Base-by-base conservation (phyloP, 2,888 invertebrate genomes). In the Netelia virgata region DNA sequence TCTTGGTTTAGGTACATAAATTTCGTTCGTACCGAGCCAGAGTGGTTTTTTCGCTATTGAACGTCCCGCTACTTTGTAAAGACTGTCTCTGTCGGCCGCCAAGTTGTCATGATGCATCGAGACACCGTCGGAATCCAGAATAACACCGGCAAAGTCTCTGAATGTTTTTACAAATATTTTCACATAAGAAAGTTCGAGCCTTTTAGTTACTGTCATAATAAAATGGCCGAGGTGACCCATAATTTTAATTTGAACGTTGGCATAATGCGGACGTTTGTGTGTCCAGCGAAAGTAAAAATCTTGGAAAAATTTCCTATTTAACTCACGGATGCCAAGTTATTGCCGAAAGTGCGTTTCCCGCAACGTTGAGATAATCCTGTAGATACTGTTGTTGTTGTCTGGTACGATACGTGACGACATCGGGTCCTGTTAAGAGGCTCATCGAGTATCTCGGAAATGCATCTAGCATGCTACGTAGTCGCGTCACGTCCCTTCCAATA, bases 321-420 rank as follows among this genome's bases (percentile, higher is more conserved):
- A 95, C 95, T 95, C 93, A 97, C 97, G 96, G 96, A 91, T 97
- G 96, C 94, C 97, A 95, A 63, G 97, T 95, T 64, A 97, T 94
- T 1, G 96, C 96, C 36, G 96, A 95, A 90, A 96, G 94, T 87
- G 95, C 94, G 84, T 95, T 94, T 85, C 94, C 94, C 0, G 96
- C 95, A 70, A 88, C 87, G 80, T 85, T 86, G 16, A 94, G 90
- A 84, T 94, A 94, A 81, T 93, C 92, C 83, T 90, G 90, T 1
- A 94, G 89, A 85, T 92, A 94, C 68, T 91, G 89, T 59, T 91
- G 91, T 81, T 94, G 91, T 53, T 90, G 88, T 18, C 86, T 86
- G 3, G 89, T 91, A 36, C 86, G 86, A 50, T 91, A 92, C 59
- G 89, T 88, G 5, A 93, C 92, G 64, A 94, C 88, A 87, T 94